These are phyloP conservation scores for Bagarius yarrelli DNA, from an alignment of 2,113 vertebrate genomes.

Conservation along the genomic window DNA sequence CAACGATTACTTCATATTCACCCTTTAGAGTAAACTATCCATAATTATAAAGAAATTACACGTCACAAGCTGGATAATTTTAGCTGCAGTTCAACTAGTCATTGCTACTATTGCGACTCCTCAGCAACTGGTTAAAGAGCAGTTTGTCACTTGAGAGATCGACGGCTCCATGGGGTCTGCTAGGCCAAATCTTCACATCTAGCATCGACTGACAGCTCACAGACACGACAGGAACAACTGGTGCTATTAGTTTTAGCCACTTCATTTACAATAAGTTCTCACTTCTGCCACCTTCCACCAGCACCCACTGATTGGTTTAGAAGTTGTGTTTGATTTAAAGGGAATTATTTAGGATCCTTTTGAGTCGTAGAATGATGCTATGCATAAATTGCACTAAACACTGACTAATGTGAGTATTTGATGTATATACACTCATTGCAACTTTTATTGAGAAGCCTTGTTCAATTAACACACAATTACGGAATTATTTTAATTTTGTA, in stretches of 20 bases:
- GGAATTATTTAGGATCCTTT: neutral
- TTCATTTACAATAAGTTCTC: slow-evolving; percentile 31
- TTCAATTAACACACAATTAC: neutral
- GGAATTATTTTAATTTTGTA: neutral
- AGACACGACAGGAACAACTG: slow-evolving; percentile 70
- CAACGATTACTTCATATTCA: slow-evolving; percentile 1
- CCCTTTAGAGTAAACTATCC: neutral
- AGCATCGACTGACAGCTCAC: slow-evolving; percentile 54
- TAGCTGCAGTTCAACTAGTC: slow-evolving; percentile 34
- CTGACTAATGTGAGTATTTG: neutral
- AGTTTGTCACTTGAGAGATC: slow-evolving; percentile 50
- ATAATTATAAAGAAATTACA: slow-evolving; percentile 1
- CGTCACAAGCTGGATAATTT: slow-evolving; percentile 25
- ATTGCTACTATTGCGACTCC: slow-evolving; percentile 17
- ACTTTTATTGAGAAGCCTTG: neutral
- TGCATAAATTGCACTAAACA: neutral
- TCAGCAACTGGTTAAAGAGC: slow-evolving; percentile 41
- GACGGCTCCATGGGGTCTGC: slow-evolving; percentile 41
- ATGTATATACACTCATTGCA: neutral
- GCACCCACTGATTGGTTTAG: neutral
- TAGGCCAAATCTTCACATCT: slow-evolving; percentile 43
- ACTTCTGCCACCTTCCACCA: slow-evolving; percentile 15
- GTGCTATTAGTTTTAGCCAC: slow-evolving; percentile 22
- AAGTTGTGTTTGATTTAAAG: neutral
- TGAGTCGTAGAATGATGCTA: neutral